Conservation (phyloP, 2,113 vertebrate species). For the Zootoca vivipara region DNA sequence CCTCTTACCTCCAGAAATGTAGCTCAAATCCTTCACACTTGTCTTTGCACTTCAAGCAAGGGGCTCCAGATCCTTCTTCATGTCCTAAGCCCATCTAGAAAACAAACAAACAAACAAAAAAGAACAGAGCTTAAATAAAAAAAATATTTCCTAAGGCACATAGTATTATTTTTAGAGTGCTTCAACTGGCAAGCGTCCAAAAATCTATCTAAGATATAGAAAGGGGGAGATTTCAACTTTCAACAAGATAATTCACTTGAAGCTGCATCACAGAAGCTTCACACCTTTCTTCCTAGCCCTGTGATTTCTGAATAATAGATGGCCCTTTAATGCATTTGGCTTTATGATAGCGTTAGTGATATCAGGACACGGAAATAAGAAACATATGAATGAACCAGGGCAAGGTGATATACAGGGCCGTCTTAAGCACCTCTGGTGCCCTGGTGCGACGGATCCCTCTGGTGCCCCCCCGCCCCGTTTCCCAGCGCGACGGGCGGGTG, state of each 20-base stretch:
- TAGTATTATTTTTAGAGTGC: background rate
- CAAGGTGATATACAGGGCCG: no score
- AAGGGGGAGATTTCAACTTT: background rate
- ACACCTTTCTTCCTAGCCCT: background rate
- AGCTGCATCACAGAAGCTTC: background rate
- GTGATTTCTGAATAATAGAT: background rate
- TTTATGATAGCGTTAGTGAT: background rate
- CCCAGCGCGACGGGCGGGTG: no score
- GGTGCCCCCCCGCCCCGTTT: no score
- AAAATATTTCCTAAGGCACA: background rate
- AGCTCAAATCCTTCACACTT: slow-evolving; percentile 98
- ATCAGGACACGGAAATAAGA: no score
- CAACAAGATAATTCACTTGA: background rate
- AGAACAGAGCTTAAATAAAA: slow-evolving; percentile 8
- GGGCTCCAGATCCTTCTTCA: slow-evolving; percentile 92
- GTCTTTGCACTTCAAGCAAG: slow-evolving; percentile 96
- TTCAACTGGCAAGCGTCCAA: background rate
- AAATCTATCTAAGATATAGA: background rate
- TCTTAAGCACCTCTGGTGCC: no score
- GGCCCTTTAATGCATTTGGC: background rate
- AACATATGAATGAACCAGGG: no score
- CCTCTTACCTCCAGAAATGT: slow-evolving; percentile 96
- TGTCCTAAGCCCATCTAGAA: slow-evolving; percentile 94
- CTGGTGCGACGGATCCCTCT: no score
- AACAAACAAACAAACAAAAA: slow-evolving; percentile 39